These are phyloP conservation scores for Progne subis DNA, from an alignment of 2,113 vertebrate genomes.

Conservation along the genomic window DNA sequence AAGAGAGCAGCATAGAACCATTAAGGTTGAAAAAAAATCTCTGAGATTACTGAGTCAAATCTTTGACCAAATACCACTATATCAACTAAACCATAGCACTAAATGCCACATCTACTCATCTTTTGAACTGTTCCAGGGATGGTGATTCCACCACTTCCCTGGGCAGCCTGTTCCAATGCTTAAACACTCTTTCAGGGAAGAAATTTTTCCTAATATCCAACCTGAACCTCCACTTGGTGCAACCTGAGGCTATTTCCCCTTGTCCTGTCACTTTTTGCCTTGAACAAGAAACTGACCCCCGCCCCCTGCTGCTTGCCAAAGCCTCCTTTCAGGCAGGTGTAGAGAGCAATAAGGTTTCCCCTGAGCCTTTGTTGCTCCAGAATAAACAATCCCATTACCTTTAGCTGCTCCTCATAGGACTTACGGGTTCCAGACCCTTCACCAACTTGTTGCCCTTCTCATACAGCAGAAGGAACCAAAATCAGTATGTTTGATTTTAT, in stretches of 20 bases:
- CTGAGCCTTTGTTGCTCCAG: neutral
- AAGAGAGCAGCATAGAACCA: neutral
- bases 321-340: neutral
- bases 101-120: neutral
- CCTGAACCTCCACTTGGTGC: no score
- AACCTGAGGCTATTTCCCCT: neutral
- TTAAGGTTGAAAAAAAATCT: neutral
- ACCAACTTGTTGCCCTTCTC: neutral
- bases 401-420: neutral
- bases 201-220: neutral
- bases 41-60: neutral
- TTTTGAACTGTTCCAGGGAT: neutral
- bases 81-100: neutral
- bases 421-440: neutral
- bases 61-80: neutral
- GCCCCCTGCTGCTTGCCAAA: neutral
- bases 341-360: neutral
- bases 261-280: neutral
- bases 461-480: neutral
- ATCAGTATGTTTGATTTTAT: neutral
- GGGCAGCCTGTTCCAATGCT: neutral
- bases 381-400: neutral
- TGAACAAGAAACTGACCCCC: rapidly evolving
- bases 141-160: neutral
- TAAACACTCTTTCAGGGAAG: neutral